Conservation (phyloP, 2,113 vertebrate genomes). For the Lagopus muta region DNA sequence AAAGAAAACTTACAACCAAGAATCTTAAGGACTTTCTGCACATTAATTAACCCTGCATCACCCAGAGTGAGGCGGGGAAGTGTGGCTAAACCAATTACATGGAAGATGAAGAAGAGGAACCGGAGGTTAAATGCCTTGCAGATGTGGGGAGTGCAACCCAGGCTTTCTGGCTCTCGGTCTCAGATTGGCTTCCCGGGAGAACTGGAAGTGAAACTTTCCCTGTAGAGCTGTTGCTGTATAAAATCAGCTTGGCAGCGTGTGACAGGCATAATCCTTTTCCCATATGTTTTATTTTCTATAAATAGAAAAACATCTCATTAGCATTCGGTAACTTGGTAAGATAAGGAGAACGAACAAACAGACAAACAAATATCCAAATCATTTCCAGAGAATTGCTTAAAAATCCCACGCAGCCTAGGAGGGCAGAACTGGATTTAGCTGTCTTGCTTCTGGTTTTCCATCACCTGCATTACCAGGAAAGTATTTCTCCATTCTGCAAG, state of each 20-base stretch:
- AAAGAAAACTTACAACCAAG: not conserved
- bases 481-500: not conserved
- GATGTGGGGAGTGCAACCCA: conserved; percentile 29
- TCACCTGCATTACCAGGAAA: not conserved
- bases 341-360: conserved; percentile 59
- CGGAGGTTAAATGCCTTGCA: conserved; percentile 5
- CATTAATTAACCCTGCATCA: conserved; percentile 2
- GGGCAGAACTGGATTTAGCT: not conserved
- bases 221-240: not conserved
- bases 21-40: not conserved
- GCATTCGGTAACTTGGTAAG: conserved; percentile 47
- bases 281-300: conserved; percentile 73
- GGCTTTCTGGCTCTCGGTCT: not conserved
- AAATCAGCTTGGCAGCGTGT: conserved; percentile 73
- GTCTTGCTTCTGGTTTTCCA: not conserved
- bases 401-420: conserved; percentile 18
- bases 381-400: conserved; percentile 40
- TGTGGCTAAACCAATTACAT: not conserved
- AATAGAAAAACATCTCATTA: conserved; percentile 59
- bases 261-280: conserved; percentile 70
- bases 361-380: conserved; percentile 50
- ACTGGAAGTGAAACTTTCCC: conserved; percentile 55
- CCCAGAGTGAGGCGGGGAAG: not conserved
- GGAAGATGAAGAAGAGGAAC: not conserved
- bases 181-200: conserved; percentile 9